Evolutionary conservation across 2,113 vertebrate species (phyloP), one percentile per base, ranked within the genome.

Genomic region (Brachirus orientalis): DNA sequence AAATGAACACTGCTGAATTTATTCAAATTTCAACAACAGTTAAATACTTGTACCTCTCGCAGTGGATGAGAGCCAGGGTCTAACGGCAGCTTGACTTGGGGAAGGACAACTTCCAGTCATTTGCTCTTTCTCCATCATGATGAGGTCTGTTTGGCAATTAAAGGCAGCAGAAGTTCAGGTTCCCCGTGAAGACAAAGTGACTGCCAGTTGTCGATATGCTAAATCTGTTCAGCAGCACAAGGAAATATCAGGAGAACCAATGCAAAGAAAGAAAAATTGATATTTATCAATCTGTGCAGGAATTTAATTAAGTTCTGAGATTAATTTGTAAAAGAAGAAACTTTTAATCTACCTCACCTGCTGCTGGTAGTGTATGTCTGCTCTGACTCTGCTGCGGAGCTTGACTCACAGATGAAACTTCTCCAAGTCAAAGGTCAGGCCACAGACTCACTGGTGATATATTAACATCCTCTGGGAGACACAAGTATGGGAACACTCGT

Each of bases 381-480:
- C 45, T 77, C 47, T 79, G 19, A 72, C 10, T 35, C 56, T 7
- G 9, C 20, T 36, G 17, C 58, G 69, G 47, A 6, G 40, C 57
- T 77, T 1, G n/a, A 59, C 48, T 75, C 54, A 36, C 36, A 20
- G 47, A 7, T 0, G 22, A 80, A 77, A 68, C 40, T 36, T 55
- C 48, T 64, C 51, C 4, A 67, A 76, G 84, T 68, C 86, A 89
- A 91, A 89, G 89, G 83, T 90, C 75, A 88, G 51, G 52, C 19
- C 35, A 14, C 58, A 68, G 18, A 79, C 40, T 55, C 45, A 57
- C 69, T 86, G 63, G 88, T 92, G 78, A 91, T 72, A 69, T 63
- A 88, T 89, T 90, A 91, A 90, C 85, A 81, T 87, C 80, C 28
- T 18, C 73, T 73, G 69, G 66, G 73, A 81, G 67, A 53, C 17